Conservation (phyloP, 2,797 vertebrate species). For the Anguilla obscura region DNA sequence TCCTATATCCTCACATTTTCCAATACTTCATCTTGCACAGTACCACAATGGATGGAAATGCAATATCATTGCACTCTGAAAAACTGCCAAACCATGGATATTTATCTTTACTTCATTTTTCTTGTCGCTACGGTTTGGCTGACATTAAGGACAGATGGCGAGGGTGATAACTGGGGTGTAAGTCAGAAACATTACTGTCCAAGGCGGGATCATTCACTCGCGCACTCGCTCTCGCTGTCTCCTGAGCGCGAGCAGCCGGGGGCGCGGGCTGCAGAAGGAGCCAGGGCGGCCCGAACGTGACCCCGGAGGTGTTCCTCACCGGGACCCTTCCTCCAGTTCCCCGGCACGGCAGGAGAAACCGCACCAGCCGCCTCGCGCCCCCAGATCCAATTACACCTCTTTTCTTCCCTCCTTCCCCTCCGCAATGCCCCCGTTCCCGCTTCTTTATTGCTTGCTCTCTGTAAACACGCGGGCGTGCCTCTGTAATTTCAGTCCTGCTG, state of each 20-base stretch:
- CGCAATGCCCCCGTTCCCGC: constrained; percentile 12
- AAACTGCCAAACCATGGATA: background rate
- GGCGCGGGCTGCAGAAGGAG: background rate
- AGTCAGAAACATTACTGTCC: background rate
- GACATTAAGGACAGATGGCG: background rate
- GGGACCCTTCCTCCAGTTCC: background rate
- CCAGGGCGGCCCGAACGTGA: background rate
- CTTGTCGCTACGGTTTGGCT: background rate
- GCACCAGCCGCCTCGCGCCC: background rate
- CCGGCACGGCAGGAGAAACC: background rate
- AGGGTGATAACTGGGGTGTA: background rate
- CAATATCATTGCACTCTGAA: background rate
- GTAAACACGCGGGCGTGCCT: constrained; percentile 20
- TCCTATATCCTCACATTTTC: background rate
- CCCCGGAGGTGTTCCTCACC: background rate
- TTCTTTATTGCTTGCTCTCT: constrained; percentile 43
- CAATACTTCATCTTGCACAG: background rate
- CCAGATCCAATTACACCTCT: constrained; percentile 43
- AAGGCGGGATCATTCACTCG: background rate
- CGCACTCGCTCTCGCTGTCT: background rate
- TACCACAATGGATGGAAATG: background rate
- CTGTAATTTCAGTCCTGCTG: constrained; percentile 37
- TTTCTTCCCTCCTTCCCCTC: constrained; percentile 33
- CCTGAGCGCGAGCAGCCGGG: background rate
- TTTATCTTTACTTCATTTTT: background rate